A percentile compares a stretch with the other conserved stretches of the same genome.
Conservation (phyloP, 2,113 vertebrate species). For the Sceloporus tristichus region DNA sequence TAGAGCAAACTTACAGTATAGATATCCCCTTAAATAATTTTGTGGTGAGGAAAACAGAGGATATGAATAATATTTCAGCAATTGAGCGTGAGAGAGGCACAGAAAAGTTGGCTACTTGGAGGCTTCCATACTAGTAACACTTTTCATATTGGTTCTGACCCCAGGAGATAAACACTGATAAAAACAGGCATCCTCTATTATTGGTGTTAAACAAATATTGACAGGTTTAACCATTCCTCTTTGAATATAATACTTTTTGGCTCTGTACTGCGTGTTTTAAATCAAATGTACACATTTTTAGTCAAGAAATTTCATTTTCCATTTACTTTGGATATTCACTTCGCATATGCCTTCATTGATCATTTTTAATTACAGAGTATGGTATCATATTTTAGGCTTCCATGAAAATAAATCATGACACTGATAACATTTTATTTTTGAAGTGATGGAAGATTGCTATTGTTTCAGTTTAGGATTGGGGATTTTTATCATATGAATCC, state of each 20-base stretch:
- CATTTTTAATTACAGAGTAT: constrained; percentile 7
- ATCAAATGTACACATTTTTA: not conserved
- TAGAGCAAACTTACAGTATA: constrained; percentile 6
- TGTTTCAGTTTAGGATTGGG: not conserved
- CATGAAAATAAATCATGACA: not conserved
- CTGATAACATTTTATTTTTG: not conserved
- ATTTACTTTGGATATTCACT: constrained; percentile 1
- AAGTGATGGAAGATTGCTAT: not conserved
- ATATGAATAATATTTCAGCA: constrained; percentile 27
- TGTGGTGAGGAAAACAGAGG: not conserved
- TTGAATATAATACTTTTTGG: constrained; percentile 22
- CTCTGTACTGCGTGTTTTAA: not conserved
- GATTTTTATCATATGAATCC: not conserved
- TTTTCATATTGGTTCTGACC: not conserved
- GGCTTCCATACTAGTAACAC: constrained; percentile 12
- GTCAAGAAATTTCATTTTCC: constrained; percentile 10
- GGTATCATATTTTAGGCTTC: not conserved
- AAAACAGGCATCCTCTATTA: not conserved
- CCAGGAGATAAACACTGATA: not conserved
- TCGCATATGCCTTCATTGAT: not conserved
- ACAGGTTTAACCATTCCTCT: constrained; percentile 10
- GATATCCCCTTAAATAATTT: not conserved
- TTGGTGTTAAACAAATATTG: not conserved
- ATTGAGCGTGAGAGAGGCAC: not conserved
- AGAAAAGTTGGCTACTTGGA: not conserved